Base-by-base conservation (phyloP, 1,140 invertebrate genomes). In the Dinothrombium tinctorium region DNA sequence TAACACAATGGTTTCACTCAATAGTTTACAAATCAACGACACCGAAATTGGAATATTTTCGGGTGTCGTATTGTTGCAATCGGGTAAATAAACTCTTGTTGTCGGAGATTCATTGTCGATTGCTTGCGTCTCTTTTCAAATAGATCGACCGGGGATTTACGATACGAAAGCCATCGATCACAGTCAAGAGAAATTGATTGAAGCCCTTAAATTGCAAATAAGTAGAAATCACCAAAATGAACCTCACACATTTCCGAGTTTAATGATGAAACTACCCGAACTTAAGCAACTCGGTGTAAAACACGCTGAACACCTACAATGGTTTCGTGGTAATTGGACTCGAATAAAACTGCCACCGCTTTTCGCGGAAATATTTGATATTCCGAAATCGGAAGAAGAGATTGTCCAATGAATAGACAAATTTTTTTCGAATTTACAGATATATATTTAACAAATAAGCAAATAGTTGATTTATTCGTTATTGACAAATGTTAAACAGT, bases 351-450 rank as follows among this genome's bases (percentile, higher is more conserved):
- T 57, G 37, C 86, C 86, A 24, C 82, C 84, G 2, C 69, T 95
- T 26, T 94, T 89, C 58, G 81, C 86, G 20, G 87, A 95, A 62
- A 90, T 92, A 51, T 94, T 90, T 59, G 87, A 95, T 68, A 90
- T 95, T 64, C 83, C 84, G 35, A 87, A 82, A 61, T 72, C 79
- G 53, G 76, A 80, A 52, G 72, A 75, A 8, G 22, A 33, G 19
- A 14, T 42, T 15, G n/a, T n/a, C n/a, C n/a, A n/a, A n/a, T n/a
- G n/a, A n/a, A n/a, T n/a, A n/a, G n/a, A n/a, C n/a, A n/a, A n/a
- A n/a, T n/a, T n/a, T n/a, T n/a, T n/a, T n/a, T n/a, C n/a, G n/a
- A n/a, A n/a, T n/a, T n/a, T n/a, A n/a, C n/a, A n/a, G n/a, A n/a
- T n/a, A n/a, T n/a, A n/a, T n/a, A n/a, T n/a, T n/a, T n/a, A n/a